A percentile compares a stretch with the other conserved stretches of the same genome.
Evolutionary conservation across 2,113 vertebrate genomes (phyloP).

Genomic region (Oncorhynchus nerka): DNA sequence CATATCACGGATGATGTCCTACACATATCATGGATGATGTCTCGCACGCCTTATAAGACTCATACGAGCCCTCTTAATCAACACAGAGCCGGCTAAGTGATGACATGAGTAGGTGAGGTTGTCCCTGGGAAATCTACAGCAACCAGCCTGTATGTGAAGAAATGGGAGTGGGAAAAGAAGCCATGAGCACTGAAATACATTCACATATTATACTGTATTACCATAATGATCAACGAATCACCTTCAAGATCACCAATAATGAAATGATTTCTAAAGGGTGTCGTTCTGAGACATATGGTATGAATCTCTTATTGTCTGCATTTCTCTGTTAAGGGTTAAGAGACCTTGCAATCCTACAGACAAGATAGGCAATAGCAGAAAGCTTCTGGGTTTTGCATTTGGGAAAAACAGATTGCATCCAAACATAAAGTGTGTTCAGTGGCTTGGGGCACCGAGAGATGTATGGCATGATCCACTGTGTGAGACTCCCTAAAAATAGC

Average conservation of each 20-base stretch:
- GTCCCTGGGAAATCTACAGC: no score
- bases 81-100: no score
- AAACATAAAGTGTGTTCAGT: conserved; percentile 59
- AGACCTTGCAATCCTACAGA: background rate
- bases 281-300: background rate
- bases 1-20: no score
- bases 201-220: background rate
- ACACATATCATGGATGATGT: no score
- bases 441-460: conserved; percentile 50
- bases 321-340: background rate
- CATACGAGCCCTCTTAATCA: no score
- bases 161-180: background rate
- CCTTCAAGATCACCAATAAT: background rate
- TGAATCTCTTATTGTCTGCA: background rate
- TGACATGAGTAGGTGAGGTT: no score
- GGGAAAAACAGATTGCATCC: conserved; percentile 37
- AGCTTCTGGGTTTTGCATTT: conserved; percentile 16
- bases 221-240: background rate
- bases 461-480: conserved; percentile 53
- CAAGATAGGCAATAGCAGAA: background rate
- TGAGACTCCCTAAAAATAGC: conserved; percentile 61
- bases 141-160: no score
- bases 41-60: no score
- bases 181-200: background rate
- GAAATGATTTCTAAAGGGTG: background rate